These are phyloP conservation scores for Agrotis segetum DNA, from an alignment of 2,888 invertebrate genomes.

Conservation along the genomic window DNA sequence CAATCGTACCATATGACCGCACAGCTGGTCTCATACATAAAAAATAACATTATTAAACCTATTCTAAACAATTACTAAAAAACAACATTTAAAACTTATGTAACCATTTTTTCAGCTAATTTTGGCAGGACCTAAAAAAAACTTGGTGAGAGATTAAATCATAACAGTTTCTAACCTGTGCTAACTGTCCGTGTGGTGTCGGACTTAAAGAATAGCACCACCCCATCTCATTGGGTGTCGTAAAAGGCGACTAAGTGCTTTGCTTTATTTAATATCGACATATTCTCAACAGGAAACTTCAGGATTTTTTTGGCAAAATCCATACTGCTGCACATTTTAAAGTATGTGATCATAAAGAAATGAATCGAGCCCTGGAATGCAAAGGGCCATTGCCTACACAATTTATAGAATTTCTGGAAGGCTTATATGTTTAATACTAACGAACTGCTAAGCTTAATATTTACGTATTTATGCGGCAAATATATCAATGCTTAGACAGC, in stretches of 20 bases:
- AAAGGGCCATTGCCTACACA: neutral
- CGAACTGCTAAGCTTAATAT: conserved; percentile 3
- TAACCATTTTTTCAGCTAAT: conserved; percentile 10
- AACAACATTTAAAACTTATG: neutral
- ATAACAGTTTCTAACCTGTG: neutral
- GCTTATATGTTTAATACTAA: neutral
- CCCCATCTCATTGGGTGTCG: neutral
- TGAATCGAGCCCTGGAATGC: too few relatives aligned
- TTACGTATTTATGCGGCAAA: neutral
- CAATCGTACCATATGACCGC: neutral
- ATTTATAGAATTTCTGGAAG: neutral
- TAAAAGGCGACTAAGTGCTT: neutral
- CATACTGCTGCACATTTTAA: too few relatives aligned
- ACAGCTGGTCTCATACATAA: neutral
- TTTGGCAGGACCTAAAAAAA: conserved; percentile 7
- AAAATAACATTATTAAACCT: neutral
- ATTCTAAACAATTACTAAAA: neutral
- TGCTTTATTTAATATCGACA: too few relatives aligned
- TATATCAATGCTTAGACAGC: neutral
- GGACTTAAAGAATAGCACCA: neutral
- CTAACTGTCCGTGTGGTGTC: conserved; percentile 4
- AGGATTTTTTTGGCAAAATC: too few relatives aligned
- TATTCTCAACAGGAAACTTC: too few relatives aligned
- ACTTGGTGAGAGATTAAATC: conserved; percentile 3
- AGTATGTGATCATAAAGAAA: too few relatives aligned